These are phyloP conservation scores for Chaenodraco wilsoni DNA, from an alignment of 2,797 vertebrate species.

Conservation along the genomic window DNA sequence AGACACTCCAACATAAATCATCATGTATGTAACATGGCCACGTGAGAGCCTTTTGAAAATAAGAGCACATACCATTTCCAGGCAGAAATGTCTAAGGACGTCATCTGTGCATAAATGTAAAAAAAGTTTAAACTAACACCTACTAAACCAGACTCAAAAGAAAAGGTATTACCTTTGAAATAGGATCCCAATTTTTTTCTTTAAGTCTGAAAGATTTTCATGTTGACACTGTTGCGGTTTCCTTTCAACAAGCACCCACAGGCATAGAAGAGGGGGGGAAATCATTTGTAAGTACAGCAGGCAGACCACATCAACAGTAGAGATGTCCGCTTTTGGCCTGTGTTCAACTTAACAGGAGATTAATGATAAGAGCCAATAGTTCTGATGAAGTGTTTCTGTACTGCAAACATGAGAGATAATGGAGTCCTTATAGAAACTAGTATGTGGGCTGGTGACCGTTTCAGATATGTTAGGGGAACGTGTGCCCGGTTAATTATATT, in stretches of 20 bases:
- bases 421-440: background rate
- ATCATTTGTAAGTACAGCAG: conserved; percentile 24
- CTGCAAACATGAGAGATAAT: background rate
- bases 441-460: background rate
- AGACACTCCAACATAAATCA: conserved; percentile 28
- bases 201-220: conserved; percentile 31
- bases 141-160: background rate
- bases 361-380: conserved; percentile 9
- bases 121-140: background rate
- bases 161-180: conserved; percentile 38
- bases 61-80: background rate
- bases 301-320: conserved; percentile 26
- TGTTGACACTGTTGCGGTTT: conserved; percentile 50
- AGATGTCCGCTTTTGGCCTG: conserved; percentile 12
- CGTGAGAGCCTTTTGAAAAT: conserved; percentile 20
- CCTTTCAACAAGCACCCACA: conserved; percentile 47
- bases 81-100: conserved; percentile 1
- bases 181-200: conserved; percentile 11
- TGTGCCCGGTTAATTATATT: background rate
- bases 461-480: background rate
- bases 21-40: background rate
- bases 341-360: conserved; percentile 16
- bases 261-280: background rate
- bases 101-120: background rate
- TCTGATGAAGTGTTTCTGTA: conserved; percentile 2